These are phyloP conservation scores for Bombus balteatus DNA, from an alignment of 1,140 invertebrate genomes.

Conservation along the genomic window DNA sequence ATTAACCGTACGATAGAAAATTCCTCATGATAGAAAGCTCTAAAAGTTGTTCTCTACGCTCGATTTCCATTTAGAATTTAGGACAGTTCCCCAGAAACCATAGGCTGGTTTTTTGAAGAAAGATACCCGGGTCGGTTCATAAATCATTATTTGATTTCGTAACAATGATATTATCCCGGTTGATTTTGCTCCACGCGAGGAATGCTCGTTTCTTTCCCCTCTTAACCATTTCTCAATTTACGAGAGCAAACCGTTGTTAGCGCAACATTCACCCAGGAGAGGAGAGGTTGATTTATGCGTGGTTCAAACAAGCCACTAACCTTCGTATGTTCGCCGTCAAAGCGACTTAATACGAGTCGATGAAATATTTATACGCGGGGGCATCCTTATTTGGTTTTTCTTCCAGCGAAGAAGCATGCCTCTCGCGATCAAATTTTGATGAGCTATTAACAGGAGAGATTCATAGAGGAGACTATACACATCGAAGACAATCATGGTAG, in stretches of 20 bases:
- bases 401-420: background rate
- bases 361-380: constrained; percentile 24
- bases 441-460: background rate
- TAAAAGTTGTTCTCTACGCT: background rate
- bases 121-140: constrained; percentile 33
- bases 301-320: background rate
- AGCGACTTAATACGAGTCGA: background rate
- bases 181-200: constrained; percentile 31
- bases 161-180: constrained; percentile 29
- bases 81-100: constrained; percentile 9
- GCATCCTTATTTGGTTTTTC: background rate
- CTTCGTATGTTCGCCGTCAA: background rate
- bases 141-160: constrained; percentile 60
- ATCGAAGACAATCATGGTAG: background rate
- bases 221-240: constrained; percentile 37
- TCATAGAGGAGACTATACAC: too few species aligned
- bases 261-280: background rate
- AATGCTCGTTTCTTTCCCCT: constrained; percentile 11
- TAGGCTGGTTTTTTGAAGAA: constrained; percentile 47
- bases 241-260: constrained; percentile 13
- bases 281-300: constrained; percentile 26
- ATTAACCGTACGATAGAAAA: too few species aligned
- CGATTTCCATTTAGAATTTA: background rate
- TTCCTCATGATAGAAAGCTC: background rate
- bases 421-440: background rate